Evolutionary conservation across 2,797 vertebrate species (phyloP).

Genomic region (Poeciliopsis presidionis): DNA sequence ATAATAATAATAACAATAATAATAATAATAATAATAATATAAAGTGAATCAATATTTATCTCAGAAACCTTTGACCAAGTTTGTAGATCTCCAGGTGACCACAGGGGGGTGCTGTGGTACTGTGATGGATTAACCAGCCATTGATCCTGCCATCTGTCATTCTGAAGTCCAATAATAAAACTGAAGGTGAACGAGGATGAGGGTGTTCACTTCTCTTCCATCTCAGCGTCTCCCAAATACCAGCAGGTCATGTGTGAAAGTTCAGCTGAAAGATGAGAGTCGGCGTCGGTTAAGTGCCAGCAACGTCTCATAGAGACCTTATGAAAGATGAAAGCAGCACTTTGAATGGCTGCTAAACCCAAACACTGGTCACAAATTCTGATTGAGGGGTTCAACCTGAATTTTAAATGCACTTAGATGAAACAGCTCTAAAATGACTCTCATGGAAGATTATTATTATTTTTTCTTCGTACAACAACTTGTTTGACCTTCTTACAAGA

Average conservation of each 20-base stretch:
- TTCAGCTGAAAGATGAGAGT: constrained; percentile 27
- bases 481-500: neutral
- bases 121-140: neutral
- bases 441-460: neutral
- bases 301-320: neutral
- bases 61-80: neutral
- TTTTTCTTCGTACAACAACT: neutral
- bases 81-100: constrained; percentile 3
- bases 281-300: constrained; percentile 1
- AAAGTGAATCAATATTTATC: neutral
- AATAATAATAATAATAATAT: neutral
- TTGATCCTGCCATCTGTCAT: neutral
- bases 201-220: neutral
- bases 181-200: neutral
- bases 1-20: neutral
- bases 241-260: constrained; percentile 29
- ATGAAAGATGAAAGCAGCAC: neutral
- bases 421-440: neutral
- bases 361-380: neutral
- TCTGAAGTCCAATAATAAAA: neutral
- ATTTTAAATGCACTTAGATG: neutral
- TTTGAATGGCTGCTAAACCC: constrained; percentile 1
- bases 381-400: neutral
- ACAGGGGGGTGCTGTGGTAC: constrained; percentile 42
- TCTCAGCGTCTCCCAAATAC: neutral